phyloP scores from a whole-genome alignment of 2,113 vertebrate genomes.

The Axis porcinus region DNA sequence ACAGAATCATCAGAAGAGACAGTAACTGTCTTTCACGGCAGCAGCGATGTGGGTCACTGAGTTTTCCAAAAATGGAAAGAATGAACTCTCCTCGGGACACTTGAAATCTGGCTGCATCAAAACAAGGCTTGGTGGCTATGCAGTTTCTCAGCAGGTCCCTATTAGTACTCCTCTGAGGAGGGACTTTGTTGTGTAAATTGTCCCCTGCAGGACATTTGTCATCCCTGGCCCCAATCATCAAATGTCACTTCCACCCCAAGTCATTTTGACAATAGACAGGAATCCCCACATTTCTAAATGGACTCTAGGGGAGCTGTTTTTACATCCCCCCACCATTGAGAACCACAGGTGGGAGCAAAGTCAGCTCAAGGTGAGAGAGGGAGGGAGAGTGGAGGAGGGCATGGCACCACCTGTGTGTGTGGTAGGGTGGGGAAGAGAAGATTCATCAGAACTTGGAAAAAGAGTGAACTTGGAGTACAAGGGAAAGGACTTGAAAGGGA shows the following conservation, averaged over 20 bases:
- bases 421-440: neutral
- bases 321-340: neutral
- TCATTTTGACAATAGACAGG: neutral
- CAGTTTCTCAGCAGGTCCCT: neutral
- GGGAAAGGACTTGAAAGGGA: neutral
- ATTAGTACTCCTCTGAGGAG: accelerated
- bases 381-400: accelerated
- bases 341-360: neutral
- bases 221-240: neutral
- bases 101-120: neutral
- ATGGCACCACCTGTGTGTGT: accelerated
- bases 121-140: neutral
- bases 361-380: neutral
- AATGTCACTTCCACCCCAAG: neutral
- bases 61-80: neutral
- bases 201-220: neutral
- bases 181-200: neutral
- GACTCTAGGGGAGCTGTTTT: neutral
- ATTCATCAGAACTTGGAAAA: neutral
- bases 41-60: neutral
- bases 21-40: neutral
- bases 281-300: neutral
- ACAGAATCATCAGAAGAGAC: neutral
- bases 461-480: neutral
- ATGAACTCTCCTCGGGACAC: neutral